phyloP scores from a whole-genome alignment of 2,888 invertebrate genomes.

The Strigamia crassipes region DNA sequence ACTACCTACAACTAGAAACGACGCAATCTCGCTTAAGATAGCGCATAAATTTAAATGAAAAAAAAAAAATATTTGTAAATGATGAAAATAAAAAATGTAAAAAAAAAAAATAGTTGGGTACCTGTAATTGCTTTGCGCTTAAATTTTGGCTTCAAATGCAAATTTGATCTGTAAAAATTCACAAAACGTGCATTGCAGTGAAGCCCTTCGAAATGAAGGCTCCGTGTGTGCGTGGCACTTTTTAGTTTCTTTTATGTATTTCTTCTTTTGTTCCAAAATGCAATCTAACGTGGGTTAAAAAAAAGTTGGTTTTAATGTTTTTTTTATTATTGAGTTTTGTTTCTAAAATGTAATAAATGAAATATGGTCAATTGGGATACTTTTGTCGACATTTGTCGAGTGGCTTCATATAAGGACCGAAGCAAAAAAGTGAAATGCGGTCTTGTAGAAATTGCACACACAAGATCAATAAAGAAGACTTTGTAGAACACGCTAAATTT shows the following conservation, averaged over 20 bases:
- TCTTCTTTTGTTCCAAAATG: background rate
- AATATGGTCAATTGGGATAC: constrained; percentile 11
- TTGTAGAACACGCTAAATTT: constrained; percentile 25
- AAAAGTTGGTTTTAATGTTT: background rate
- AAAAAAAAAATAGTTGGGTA: background rate
- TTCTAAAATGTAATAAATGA: constrained; percentile 1
- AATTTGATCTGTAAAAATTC: constrained; percentile 12
- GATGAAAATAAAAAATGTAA: background rate
- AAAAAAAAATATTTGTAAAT: constrained; percentile 7
- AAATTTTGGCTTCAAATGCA: background rate
- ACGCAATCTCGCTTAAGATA: constrained; percentile 23
- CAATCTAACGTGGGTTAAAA: background rate
- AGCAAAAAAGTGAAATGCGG: background rate
- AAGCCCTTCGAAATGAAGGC: background rate
- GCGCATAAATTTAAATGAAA: constrained; percentile 29
- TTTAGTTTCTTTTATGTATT: background rate
- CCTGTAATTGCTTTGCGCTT: constrained; percentile 1
- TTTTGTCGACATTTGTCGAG: constrained; percentile 8
- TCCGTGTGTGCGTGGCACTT: background rate
- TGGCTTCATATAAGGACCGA: background rate
- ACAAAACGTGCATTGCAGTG: background rate
- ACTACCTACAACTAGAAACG: constrained; percentile 19
- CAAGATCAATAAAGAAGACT: constrained; percentile 37
- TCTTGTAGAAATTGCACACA: background rate
- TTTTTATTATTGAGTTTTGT: background rate